These are phyloP conservation scores for Takifugu ocellatus DNA, from an alignment of 2,797 vertebrate species.

Conservation along the genomic window DNA sequence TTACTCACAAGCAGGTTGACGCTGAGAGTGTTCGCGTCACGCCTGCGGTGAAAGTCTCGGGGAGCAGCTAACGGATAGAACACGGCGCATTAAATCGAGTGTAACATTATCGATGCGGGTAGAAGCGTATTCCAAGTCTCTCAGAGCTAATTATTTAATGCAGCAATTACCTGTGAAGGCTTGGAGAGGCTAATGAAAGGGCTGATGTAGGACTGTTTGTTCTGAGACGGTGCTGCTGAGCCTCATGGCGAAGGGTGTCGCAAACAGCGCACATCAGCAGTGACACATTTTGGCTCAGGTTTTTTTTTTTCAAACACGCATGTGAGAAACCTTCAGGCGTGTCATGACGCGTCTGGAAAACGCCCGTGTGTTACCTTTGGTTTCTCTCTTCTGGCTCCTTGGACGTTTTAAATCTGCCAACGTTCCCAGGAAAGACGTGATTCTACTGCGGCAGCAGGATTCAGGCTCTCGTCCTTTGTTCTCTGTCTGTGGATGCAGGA, in stretches of 20 bases:
- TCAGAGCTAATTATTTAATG: conserved; percentile 83
- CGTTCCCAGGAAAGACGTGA: neutral
- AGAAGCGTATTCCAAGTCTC: conserved; percentile 77
- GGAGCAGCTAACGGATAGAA: conserved; percentile 43
- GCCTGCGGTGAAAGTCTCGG: conserved; percentile 27
- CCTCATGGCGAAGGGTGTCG: conserved; percentile 46
- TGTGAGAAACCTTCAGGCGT: too few species aligned
- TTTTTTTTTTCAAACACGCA: neutral
- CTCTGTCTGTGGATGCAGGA: neutral
- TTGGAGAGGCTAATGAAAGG: conserved; percentile 67
- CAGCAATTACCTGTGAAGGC: conserved; percentile 84
- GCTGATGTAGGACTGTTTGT: conserved; percentile 71
- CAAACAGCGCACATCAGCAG: conserved; percentile 4
- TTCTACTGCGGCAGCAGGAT: neutral
- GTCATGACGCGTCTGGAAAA: too few species aligned
- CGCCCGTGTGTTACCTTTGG: too few species aligned
- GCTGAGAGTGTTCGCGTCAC: conserved; percentile 48
- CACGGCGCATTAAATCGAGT: conserved; percentile 51
- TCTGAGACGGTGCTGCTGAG: conserved; percentile 77
- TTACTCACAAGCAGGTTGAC: conserved; percentile 33
- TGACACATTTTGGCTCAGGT: neutral
- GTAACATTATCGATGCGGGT: conserved; percentile 56
- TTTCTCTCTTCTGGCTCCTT: too few species aligned
- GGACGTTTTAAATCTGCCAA: neutral
- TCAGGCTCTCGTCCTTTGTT: neutral